phyloP scores from a whole-genome alignment of 2,888 invertebrate species.

The Selenia dentaria region DNA sequence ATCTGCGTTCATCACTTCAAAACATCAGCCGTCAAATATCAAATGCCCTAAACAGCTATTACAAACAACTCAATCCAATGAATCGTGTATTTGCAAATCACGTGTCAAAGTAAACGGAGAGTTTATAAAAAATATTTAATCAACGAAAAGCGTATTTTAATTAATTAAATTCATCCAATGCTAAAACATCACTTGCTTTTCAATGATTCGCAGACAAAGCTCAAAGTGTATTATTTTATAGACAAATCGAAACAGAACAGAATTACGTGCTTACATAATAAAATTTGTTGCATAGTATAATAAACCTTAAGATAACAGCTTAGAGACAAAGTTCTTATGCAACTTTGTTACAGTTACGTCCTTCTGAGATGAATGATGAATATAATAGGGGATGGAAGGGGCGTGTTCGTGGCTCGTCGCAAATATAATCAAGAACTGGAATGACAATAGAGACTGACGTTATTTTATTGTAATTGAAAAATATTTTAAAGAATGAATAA shows the following conservation, averaged over 20 bases:
- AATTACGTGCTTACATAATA: slow-evolving; percentile 59
- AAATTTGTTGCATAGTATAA: slow-evolving; percentile 19
- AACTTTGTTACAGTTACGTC: slow-evolving; percentile 41
- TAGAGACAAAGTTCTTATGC: slow-evolving; percentile 42
- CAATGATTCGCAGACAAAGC: slow-evolving; percentile 78
- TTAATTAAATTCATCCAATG: slow-evolving; percentile 78
- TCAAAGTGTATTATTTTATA: slow-evolving; percentile 83
- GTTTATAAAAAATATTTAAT: slow-evolving; percentile 46
- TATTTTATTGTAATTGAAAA: slow-evolving; percentile 4
- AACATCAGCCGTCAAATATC: no score
- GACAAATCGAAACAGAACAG: slow-evolving; percentile 69
- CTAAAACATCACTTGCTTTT: slow-evolving; percentile 78
- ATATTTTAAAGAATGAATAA: slow-evolving; percentile 3
- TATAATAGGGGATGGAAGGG: slow-evolving; percentile 81
- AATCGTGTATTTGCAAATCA: no score
- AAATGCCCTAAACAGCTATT: no score
- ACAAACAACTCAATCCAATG: no score
- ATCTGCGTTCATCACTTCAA: no score
- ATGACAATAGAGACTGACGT: slow-evolving; percentile 41
- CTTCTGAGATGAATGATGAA: slow-evolving; percentile 46
- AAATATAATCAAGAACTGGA: slow-evolving; percentile 80
- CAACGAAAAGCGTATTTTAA: slow-evolving; percentile 66
- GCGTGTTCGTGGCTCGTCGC: slow-evolving; percentile 79
- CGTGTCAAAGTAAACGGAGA: background rate
- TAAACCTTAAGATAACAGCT: background rate